Base-by-base conservation (phyloP, 2,888 invertebrate genomes). In the Leptinotarsa haldemani region DNA sequence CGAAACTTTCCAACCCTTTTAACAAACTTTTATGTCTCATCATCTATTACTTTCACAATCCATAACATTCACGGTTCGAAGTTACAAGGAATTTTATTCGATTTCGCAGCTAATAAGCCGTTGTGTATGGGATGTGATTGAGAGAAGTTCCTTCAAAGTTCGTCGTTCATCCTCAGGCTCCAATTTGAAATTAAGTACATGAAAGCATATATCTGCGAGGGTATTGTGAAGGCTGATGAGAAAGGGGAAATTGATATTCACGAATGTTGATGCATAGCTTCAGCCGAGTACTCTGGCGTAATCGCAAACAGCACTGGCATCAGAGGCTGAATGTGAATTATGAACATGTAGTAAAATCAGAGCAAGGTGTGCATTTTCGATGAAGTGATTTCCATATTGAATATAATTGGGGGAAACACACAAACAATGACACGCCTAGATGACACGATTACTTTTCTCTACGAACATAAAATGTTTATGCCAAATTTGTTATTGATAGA, bases 41-140 rank as follows among this genome's bases (percentile, higher is more conserved):
- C 61, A 25, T 22, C 58, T 58, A 61, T 61, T 61, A 61, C 61
- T 61, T 61, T 40, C 61, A 61, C n/a, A 61, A 61, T 61, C 61
- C 61, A 61, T 61, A 61, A 61, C 61, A 40, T 16, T 61, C 30
- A 40, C 61, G 61, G 12, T 40, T 16, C 30, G 5, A n/a, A 61
- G 61, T 61, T 30, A 61, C 61, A 30, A n/a, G 30, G 61, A 61
- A n/a, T 61, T 61, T 61, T 9, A 61, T 61, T 61, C 30, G 61
- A 61, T 61, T 61, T 20, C n/a, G 18, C 61, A 30, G 40, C 61
- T 61, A 61, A 61, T n/a, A 61, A 61, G 61, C 61, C 61, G 61
- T 40, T 61, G 61, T 61, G n/a, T 61, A 61, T 40, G 25, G 40
- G 40, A 25, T 56, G 25, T 22, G 56, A 56, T 56, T 13, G 56